A percentile compares a stretch with the other conserved stretches of the same genome.
These are phyloP conservation scores for Hypsibius dujardini DNA, from an alignment of 1,140 invertebrate genomes.

Conservation along the genomic window DNA sequence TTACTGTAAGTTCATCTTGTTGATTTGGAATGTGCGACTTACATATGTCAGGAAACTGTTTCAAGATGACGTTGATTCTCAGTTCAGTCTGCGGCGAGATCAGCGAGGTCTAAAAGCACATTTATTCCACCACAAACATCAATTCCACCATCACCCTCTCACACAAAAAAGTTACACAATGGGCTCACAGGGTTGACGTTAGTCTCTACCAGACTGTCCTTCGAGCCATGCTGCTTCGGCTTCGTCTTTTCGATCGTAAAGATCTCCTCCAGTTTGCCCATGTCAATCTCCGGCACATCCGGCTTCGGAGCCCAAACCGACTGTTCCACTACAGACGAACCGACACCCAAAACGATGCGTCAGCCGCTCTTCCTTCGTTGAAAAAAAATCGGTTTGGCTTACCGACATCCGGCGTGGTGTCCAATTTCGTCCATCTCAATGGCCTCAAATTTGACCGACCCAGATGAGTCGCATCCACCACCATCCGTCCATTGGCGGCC, in stretches of 20 bases:
- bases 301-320: not conserved
- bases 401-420: slow-evolving; percentile 4
- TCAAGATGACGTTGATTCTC: not conserved
- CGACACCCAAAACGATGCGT: too few relatives aligned
- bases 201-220: too few relatives aligned
- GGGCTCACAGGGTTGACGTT: too few relatives aligned
- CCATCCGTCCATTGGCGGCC: not conserved
- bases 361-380: too few relatives aligned
- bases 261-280: not conserved
- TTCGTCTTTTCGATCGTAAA: not conserved
- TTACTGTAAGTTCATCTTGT: too few relatives aligned
- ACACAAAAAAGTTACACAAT: too few relatives aligned
- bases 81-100: not conserved
- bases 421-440: not conserved
- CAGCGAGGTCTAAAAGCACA: not conserved
- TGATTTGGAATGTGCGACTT: not conserved
- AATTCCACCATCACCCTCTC: too few relatives aligned
- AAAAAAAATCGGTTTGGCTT: not conserved
- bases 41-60: slow-evolving; percentile 1
- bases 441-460: not conserved
- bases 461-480: not conserved
- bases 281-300: too few relatives aligned
- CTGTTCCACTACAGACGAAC: not conserved
- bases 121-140: not conserved
- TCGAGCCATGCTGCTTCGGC: too few relatives aligned